Conservation (phyloP, 1,140 invertebrate genomes). For the Trachymyrmex septentrionalis region DNA sequence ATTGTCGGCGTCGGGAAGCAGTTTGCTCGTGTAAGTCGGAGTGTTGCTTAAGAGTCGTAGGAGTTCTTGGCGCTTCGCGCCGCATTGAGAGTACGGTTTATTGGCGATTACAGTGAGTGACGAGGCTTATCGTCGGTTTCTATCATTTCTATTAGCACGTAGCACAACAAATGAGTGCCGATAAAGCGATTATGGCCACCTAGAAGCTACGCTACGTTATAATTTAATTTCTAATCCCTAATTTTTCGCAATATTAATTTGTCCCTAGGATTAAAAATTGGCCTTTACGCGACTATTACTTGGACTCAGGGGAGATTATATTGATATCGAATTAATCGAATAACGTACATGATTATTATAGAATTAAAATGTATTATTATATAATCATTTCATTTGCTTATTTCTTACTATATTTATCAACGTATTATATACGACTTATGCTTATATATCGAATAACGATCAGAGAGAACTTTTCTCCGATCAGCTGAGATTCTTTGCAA, state of each 20-base stretch:
- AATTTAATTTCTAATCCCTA: neutral
- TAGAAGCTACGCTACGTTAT: neutral
- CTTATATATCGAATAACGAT: neutral
- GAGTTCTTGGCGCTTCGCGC: constrained; percentile 35
- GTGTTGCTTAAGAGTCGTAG: constrained; percentile 34
- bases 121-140: constrained; percentile 32
- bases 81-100: constrained; percentile 32
- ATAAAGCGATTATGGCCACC: neutral
- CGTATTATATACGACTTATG: neutral
- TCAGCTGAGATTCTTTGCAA: neutral
- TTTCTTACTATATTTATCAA: neutral
- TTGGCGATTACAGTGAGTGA: constrained; percentile 21
- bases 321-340: neutral
- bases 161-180: neutral
- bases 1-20: constrained; percentile 59
- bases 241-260: neutral
- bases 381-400: neutral
- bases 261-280: neutral
- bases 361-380: neutral
- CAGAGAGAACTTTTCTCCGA: neutral
- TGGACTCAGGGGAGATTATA: neutral
- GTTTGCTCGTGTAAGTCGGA: constrained; percentile 50
- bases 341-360: neutral
- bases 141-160: neutral
- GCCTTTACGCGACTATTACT: neutral